Base-by-base conservation (phyloP, 2,888 invertebrate genomes). In the Platynereis dumerilii region DNA sequence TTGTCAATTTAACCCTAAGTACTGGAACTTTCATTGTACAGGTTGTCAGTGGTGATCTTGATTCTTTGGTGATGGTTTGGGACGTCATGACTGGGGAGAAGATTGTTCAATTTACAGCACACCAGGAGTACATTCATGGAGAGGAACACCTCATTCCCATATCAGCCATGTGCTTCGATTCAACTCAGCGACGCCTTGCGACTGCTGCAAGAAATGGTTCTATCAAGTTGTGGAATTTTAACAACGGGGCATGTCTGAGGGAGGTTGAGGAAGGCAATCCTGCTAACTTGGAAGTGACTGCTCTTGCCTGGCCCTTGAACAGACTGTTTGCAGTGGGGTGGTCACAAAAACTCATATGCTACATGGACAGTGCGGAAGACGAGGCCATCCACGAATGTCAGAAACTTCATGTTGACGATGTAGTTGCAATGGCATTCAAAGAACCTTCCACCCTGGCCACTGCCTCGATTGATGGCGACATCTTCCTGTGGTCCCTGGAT, bases 211-310 rank as follows among this genome's bases (percentile, higher is more conserved):
- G 90, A 60, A 89, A 92, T 80, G 93, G 93, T 17, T 88, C 90
- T 0, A 85, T 93, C 5, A 91, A 91, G 86, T 87, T 92, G 39
- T 94, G 94, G 94, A 91, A 92, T 83, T 92, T 92, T 78, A 92
- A 91, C 78, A 90, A 91, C 28, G 92, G 92, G 0, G 87, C 88
- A 7, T 91, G 92, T 74, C 80, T 92, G 68, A 85, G 90, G 69
- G 88, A 88, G 62, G 89, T 92, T n/a, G 48, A 57, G 24, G 39
- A 90, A 24, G 34, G 34, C 34, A 34, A 12, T 34, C 34, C 5
- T 17, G 57, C 27, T 15, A 57, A 57, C 22, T 17, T 56, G 26
- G 87, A 87, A 72, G 84, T 89, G 56, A 87, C 88, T 1, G 85
- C 86, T 7, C 80, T 89, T 1, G 80, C 86, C 26, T 88, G 88